Percentiles rank a stretch among this genome's conserved stretches.
Conservation (phyloP, 2,797 vertebrate species). For the Pantherophis vulpinus region DNA sequence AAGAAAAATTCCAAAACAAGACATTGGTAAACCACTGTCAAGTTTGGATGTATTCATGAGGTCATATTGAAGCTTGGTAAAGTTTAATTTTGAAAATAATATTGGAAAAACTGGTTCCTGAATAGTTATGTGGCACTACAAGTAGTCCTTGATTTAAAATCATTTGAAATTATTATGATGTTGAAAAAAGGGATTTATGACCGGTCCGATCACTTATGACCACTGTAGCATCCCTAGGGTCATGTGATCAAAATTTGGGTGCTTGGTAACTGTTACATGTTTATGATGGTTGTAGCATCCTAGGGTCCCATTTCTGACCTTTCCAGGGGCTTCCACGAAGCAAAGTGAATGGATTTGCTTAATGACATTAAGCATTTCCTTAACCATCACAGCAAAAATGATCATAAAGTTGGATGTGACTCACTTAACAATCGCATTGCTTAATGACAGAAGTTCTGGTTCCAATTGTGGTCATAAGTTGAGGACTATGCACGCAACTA, state of each 20-base stretch:
- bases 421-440: too few relatives aligned
- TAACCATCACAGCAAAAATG: too few relatives aligned
- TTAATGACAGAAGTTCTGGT: too few relatives aligned
- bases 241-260: background rate
- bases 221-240: background rate
- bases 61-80: background rate
- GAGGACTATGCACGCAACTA: background rate
- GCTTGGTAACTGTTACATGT: background rate
- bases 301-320: too few relatives aligned
- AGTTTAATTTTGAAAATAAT: background rate
- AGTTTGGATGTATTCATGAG: background rate
- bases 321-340: too few relatives aligned
- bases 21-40: background rate
- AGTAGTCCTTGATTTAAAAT: background rate
- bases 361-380: too few relatives aligned
- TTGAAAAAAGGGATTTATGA: background rate
- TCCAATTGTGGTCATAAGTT: too few relatives aligned
- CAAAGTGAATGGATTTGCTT: too few relatives aligned
- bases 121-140: background rate
- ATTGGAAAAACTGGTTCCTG: background rate
- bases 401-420: too few relatives aligned
- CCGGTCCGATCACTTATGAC: background rate
- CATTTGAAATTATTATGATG: background rate
- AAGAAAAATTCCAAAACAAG: background rate
- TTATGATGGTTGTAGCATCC: too few relatives aligned